Evolutionary conservation across 2,888 invertebrate species (phyloP).

Genomic region (Cryptocephalus moraei): DNA sequence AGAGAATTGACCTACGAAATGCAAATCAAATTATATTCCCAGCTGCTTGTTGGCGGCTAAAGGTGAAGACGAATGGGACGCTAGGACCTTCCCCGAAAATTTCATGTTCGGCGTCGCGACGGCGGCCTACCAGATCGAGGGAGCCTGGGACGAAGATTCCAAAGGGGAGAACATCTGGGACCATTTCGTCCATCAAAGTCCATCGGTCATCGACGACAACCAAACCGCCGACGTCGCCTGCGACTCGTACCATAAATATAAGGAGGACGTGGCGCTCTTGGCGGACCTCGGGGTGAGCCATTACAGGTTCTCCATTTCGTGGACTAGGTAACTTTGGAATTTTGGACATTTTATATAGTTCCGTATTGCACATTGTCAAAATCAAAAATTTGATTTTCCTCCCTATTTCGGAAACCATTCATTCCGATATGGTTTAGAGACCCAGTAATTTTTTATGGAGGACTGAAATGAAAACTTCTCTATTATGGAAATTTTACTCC

Average conservation of each 20-base stretch:
- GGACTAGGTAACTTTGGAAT: constrained; percentile 11
- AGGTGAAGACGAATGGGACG: not conserved
- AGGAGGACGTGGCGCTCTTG: constrained; percentile 49
- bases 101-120: constrained; percentile 31
- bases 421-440: no score
- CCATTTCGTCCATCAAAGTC: constrained; percentile 3
- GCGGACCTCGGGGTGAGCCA: constrained; percentile 44
- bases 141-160: constrained; percentile 36
- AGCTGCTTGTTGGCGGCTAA: no score
- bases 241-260: constrained; percentile 55
- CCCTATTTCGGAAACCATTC: no score
- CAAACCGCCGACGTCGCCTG: constrained; percentile 52
- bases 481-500: no score
- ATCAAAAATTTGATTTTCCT: no score
- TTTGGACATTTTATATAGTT: not conserved
- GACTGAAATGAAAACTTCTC: no score
- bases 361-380: no score
- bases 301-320: constrained; percentile 38
- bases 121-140: constrained; percentile 34
- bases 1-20: no score
- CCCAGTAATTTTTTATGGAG: no score
- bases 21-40: no score
- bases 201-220: constrained; percentile 1
- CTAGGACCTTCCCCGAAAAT: constrained; percentile 19
- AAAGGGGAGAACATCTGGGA: constrained; percentile 40